Evolutionary conservation across 2,113 vertebrate genomes (phyloP), one percentile per base, ranked within the genome.

Genomic region (Pluvialis apricaria): DNA sequence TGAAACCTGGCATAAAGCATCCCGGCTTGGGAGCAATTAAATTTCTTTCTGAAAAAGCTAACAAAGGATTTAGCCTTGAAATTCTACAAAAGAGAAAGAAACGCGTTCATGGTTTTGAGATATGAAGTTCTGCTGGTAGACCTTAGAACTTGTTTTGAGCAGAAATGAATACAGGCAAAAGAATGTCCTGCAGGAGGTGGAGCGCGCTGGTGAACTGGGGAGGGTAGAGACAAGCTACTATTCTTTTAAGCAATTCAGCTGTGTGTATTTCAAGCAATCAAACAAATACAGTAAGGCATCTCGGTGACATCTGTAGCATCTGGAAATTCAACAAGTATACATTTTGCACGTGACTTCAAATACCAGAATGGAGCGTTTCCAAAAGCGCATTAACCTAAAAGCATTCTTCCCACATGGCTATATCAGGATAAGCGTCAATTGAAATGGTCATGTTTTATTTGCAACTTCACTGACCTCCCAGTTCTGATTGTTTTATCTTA

Each of bases 1-100:
- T 96, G 81, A 96, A 97, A 96, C 49, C 80, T 87, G 78, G 92
- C 65, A 95, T 91, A 83, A 82, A 96, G 81, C 64, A 94, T 45
- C n/a, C 77, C 76, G 73, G 58, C 91, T 95, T 54, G 40, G 40
- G 40, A 93, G 71, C 80, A 97, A 95, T 78, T 96, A 88, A 55
- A 92, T 75, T 71, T 72, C 57, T 88, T 90, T 94, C 66, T 88
- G 58, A 89, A 90, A 78, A 91, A 28, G n/a, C 76, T 95, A 94
- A 95, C 75, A 82, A 85, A 94, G 73, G 58, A 87, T 78, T 42
- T 76, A 60, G 20, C 81, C 70, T 71, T 91, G 38, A 88, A 85
- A 77, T 91, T 79, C 83, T 75, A 18, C 21, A 72, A 55, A 86
- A 93, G 65, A 40, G 66, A 93, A 94, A 61, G 40, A 94, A 86